Evolutionary conservation across 2,113 vertebrate species (phyloP), one percentile per base, ranked within the genome.

Genomic region (Proteles cristata): DNA sequence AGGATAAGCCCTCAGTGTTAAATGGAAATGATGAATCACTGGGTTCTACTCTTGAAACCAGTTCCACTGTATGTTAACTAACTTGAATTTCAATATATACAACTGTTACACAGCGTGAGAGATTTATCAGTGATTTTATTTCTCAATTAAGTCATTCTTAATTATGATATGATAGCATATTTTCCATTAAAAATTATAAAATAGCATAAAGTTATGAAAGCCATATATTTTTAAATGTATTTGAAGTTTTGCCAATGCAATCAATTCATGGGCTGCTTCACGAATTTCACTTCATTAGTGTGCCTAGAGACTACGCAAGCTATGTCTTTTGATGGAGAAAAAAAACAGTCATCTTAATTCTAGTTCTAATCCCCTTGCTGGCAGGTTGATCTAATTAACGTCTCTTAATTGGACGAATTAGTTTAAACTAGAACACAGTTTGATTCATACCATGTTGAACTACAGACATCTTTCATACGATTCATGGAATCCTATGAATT

Each of bases 141-240:
- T 95, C 68, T 92, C 61, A 71, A 88, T 85, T 88, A 85, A 39
- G 1, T 66, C 35, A 45, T 97, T 97, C 50, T 92, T 85, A 65
- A 61, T 91, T 94, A 19, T 84, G 11, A 91, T 65, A 65, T 61
- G 73, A 94, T 90, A 66, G 58, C 45, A 85, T 74, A 79, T 95
- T 96, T 94, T 86, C 71, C 92, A 82, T 93, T 91, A 96, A 95
- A 85, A 96, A 83, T 77, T 89, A 48, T 45, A 92, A 92, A 92
- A n/a, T 48, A 58, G 33, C 79, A 71, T 81, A 74, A 81, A 87
- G 25, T 48, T 68, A 94, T 77, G 23, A 92, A 23, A 84, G 19
- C 21, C 35, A 55, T 39, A 74, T 83, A 87, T 92, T 86, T 83
- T 26, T 48, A 43, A 94, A 68, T 48, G 35, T 63, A 89, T 61